phyloP scores from a whole-genome alignment of 64 coral and sea anemone genomes.

The Orbicella faveolata region DNA sequence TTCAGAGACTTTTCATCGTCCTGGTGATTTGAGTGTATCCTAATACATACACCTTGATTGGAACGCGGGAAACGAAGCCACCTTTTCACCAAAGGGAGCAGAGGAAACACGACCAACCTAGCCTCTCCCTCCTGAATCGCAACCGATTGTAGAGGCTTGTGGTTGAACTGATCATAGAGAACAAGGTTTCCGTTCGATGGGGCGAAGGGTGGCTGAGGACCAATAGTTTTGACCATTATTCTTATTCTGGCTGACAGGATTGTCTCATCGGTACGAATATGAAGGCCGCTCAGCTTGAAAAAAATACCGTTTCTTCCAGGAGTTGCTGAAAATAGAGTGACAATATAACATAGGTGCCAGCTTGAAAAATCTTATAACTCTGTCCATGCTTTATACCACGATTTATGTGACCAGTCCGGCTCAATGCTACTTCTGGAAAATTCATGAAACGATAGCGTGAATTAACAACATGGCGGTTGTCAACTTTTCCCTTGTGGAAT shows the following conservation, averaged over 20 bases:
- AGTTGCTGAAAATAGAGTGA: background rate
- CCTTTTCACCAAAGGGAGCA: slow-evolving; percentile 2
- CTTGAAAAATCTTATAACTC: background rate
- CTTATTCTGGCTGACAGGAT: background rate
- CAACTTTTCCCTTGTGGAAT: too few relatives aligned
- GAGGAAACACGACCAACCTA: background rate
- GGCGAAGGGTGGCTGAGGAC: background rate
- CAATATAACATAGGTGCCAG: background rate
- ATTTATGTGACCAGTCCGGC: too few relatives aligned
- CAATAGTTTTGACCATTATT: background rate
- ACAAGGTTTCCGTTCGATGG: background rate
- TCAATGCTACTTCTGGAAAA: too few relatives aligned
- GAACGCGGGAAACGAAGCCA: background rate
- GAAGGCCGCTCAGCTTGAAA: background rate
- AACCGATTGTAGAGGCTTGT: background rate
- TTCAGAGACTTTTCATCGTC: background rate
- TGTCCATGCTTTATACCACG: too few relatives aligned
- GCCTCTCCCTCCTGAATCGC: background rate
- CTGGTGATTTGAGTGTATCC: background rate
- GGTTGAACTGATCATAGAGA: background rate
- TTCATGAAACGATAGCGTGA: too few relatives aligned
- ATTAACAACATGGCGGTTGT: too few relatives aligned
- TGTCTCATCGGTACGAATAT: background rate
- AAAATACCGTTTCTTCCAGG: background rate
- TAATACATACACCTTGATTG: slow-evolving; percentile 12